A percentile compares a stretch with the other conserved stretches of the same genome.
These are phyloP conservation scores for Ceyx melanurus DNA, from an alignment of 2,113 vertebrate genomes.

Conservation along the genomic window DNA sequence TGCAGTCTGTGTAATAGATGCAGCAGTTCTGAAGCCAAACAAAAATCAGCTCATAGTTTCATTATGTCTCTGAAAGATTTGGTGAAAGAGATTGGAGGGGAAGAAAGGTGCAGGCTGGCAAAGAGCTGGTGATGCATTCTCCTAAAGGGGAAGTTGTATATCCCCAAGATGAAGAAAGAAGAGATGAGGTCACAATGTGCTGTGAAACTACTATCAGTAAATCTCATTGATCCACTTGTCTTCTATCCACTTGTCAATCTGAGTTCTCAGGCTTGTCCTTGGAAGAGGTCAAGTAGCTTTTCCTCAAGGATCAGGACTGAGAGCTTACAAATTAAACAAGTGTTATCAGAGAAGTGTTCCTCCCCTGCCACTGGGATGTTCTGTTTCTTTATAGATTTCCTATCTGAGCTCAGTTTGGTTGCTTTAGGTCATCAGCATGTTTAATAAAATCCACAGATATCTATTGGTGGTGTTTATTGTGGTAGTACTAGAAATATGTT, in stretches of 20 bases:
- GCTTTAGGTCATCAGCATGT: neutral
- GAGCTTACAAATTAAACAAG: neutral
- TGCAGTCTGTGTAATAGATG: neutral
- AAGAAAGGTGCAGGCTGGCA: neutral
- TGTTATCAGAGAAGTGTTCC: neutral
- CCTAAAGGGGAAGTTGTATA: neutral
- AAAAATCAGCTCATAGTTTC: neutral
- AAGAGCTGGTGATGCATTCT: neutral
- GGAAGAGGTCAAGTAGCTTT: neutral
- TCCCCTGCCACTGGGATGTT: neutral
- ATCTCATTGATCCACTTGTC: neutral
- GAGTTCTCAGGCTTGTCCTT: neutral
- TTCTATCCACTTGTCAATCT: fast-evolving
- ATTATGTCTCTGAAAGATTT: neutral
- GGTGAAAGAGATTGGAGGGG: neutral
- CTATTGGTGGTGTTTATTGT: neutral
- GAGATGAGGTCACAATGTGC: neutral
- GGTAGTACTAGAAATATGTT: neutral
- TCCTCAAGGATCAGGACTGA: neutral
- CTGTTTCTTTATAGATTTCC: neutral
- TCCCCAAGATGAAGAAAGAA: neutral
- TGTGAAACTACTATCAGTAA: neutral
- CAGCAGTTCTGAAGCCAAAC: neutral
- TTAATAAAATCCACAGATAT: neutral
- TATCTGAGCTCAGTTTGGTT: neutral